Conservation (phyloP, 1,140 invertebrate genomes). For the Drosophila lacertosa region DNA sequence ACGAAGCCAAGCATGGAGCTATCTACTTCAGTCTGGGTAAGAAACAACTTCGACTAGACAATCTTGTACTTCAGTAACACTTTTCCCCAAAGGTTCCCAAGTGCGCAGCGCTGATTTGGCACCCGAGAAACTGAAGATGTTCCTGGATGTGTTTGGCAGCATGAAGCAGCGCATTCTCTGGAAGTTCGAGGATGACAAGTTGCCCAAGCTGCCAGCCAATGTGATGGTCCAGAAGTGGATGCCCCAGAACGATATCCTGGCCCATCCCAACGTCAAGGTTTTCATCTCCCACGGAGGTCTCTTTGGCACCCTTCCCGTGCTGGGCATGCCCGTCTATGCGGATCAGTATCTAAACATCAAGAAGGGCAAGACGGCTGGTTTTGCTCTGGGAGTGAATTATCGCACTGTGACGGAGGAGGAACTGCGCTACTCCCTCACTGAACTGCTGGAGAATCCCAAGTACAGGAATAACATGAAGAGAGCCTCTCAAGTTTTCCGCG, state of each 20-base stretch:
- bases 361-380: constrained; percentile 46
- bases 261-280: constrained; percentile 86
- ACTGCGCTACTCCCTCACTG: constrained; percentile 77
- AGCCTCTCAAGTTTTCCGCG: constrained; percentile 85
- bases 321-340: constrained; percentile 87
- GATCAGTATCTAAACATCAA: constrained; percentile 84
- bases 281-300: constrained; percentile 88
- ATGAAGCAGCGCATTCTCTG: constrained; percentile 86
- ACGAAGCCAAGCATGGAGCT: constrained; percentile 85
- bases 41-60: background rate
- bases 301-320: constrained; percentile 86
- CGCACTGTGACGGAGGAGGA: constrained; percentile 67
- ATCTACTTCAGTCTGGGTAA: constrained; percentile 86
- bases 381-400: constrained; percentile 61
- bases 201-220: constrained; percentile 85
- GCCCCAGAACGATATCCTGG: constrained; percentile 87
- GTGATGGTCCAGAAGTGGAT: constrained; percentile 87
- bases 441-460: constrained; percentile 84
- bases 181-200: constrained; percentile 86
- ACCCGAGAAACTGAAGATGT: constrained; percentile 82
- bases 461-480: constrained; percentile 79
- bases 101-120: constrained; percentile 79
- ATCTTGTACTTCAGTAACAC: background rate
- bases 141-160: constrained; percentile 85
- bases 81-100: constrained; percentile 59